Percentiles rank a stretch among this genome's conserved stretches.
Conservation (phyloP, 1,140 invertebrate genomes). For the Hypothenemus hampei region DNA sequence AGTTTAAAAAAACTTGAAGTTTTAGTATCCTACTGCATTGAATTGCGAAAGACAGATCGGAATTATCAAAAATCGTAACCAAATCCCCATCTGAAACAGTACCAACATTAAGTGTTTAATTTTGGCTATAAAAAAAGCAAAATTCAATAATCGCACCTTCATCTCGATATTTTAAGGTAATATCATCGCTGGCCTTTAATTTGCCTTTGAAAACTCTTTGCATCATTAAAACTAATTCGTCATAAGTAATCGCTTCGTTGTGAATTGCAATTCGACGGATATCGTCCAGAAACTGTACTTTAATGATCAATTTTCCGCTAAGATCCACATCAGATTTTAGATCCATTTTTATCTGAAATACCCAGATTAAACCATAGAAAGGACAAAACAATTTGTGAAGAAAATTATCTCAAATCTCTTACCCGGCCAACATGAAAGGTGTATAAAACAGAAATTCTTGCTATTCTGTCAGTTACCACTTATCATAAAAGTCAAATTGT, state of each 20-base stretch:
- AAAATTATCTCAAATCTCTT: neutral
- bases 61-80: slow-evolving; percentile 70
- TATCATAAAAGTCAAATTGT: too few relatives aligned
- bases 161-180: slow-evolving; percentile 71
- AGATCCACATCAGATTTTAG: slow-evolving; percentile 43
- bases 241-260: slow-evolving; percentile 74
- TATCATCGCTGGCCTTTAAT: slow-evolving; percentile 61
- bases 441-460: neutral
- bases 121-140: neutral
- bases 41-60: slow-evolving; percentile 68
- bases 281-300: slow-evolving; percentile 67
- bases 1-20: slow-evolving; percentile 56
- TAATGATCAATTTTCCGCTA: slow-evolving; percentile 46
- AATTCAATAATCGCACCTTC: slow-evolving; percentile 51
- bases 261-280: slow-evolving; percentile 69
- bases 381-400: too few relatives aligned
- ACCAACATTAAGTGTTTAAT: neutral
- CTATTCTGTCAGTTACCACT: too few relatives aligned
- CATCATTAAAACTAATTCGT: slow-evolving; percentile 75
- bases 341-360: slow-evolving; percentile 38
- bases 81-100: slow-evolving; percentile 69
- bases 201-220: slow-evolving; percentile 67
- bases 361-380: too few relatives aligned
- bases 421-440: neutral
- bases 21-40: slow-evolving; percentile 66